Evolutionary conservation across 2,797 vertebrate genomes (phyloP).

Genomic region (Euphonia xanthogaster): DNA sequence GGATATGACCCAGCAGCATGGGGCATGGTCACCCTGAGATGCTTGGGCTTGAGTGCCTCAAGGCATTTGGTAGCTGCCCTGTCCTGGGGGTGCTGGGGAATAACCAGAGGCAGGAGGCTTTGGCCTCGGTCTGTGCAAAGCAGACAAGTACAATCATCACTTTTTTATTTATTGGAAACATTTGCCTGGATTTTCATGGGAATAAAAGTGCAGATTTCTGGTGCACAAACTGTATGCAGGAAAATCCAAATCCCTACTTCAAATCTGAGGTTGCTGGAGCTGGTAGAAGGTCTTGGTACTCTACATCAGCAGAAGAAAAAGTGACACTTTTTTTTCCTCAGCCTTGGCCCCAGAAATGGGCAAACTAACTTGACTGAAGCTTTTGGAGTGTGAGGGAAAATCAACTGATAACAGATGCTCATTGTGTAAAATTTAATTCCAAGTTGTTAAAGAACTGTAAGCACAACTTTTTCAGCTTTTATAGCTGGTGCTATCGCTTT

Average conservation of each 20-base stretch:
- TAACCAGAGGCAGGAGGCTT: not conserved
- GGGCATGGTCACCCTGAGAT: not conserved
- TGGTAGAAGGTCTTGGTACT: not conserved
- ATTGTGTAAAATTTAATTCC: slow-evolving; percentile 14
- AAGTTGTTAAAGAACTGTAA: slow-evolving; percentile 36
- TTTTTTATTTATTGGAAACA: not conserved
- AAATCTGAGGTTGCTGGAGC: not conserved
- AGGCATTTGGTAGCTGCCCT: not conserved
- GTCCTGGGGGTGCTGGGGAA: rapidly evolving
- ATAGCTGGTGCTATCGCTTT: not conserved
- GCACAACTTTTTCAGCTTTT: not conserved
- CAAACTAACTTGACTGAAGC: not conserved
- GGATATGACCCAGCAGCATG: not conserved
- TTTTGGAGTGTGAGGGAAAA: not conserved
- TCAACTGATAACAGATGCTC: not conserved
- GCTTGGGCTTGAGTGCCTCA: rapidly evolving
- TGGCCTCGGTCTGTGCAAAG: not conserved
- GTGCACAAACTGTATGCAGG: not conserved
- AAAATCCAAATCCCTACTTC: not conserved
- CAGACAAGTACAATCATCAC: not conserved
- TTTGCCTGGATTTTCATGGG: not conserved
- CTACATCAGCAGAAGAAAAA: not conserved
- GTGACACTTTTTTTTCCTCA: not conserved
- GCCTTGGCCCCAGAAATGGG: not conserved
- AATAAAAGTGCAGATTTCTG: not conserved